Evolutionary conservation across 1,140 invertebrate species (phyloP).

Genomic region (Saxidomus purpurata): DNA sequence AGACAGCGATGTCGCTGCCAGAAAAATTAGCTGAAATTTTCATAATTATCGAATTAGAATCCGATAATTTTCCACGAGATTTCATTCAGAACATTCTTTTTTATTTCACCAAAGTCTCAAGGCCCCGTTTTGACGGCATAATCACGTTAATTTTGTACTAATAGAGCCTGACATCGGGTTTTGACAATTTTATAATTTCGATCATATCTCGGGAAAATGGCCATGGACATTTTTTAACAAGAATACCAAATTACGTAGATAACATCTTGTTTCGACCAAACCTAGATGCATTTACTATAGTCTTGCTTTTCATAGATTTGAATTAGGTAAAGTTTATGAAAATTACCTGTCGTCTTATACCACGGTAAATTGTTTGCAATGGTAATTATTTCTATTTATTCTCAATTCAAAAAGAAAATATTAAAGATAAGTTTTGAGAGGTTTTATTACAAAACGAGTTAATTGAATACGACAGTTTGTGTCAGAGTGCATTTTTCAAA

Average conservation of each 20-base stretch:
- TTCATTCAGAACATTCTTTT: constrained; percentile 21
- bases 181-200: constrained; percentile 42
- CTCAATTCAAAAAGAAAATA: neutral
- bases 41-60: constrained; percentile 32
- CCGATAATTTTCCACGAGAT: constrained; percentile 31
- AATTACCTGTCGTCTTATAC: neutral
- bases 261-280: constrained; percentile 6
- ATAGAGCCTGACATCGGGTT: neutral
- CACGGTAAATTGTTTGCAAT: neutral
- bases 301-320: constrained; percentile 12
- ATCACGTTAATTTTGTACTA: constrained; percentile 2
- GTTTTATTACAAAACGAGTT: constrained; percentile 1
- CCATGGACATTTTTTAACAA: constrained; percentile 1
- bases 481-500: constrained; percentile 20
- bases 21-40: constrained; percentile 4
- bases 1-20: neutral
- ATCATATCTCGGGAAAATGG: neutral
- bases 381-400: constrained; percentile 25
- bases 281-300: constrained; percentile 13
- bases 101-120: neutral
- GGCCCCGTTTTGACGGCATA: neutral
- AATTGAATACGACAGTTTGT: constrained; percentile 2
- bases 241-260: constrained; percentile 20
- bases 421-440: neutral
- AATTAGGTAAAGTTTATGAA: constrained; percentile 13